Base-by-base conservation (phyloP, 2,888 invertebrate genomes). In the Acrocera orbiculus region DNA sequence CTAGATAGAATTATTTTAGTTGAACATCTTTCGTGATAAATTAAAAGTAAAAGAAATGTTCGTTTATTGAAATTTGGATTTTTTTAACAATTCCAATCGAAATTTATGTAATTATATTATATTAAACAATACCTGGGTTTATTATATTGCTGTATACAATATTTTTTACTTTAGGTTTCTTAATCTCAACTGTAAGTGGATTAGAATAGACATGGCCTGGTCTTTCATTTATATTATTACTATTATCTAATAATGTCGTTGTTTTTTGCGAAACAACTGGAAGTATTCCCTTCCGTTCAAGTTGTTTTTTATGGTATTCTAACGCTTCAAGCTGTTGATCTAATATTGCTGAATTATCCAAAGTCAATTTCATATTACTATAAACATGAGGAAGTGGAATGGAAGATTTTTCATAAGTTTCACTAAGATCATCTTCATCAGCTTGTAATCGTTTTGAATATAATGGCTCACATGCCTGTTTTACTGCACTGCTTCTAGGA, bases 401-500 rank as follows among this genome's bases (percentile, higher is more conserved):
- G 13, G 13, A 14, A 16, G 10, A 20, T 15, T 8, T 8, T 15
- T 7, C 9, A 10, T 9, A 16, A 6, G 10, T 5, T 16, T n/a
- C 8, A 11, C 10, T 5, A n/a, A 8, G 14, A 23, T 24, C 25
- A 5, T 15, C 11, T 7, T 16, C 11, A 15, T 29, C 24, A n/a
- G 23, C 24, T 6, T 34, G 29, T 8, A 34, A 29, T 32, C 80
- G 67, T 16, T 77, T 69, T 23, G 81, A 76, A 54, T 75, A 83
- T 7, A 76, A 75, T 3, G 82, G 82, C 48, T 77, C 77, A 33
- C 75, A 64, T 33, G 74, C 62, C 45, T 73, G 69, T 52, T 70
- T 74, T 32, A 82, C 66, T 4, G 68, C 65, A 45, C 76, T 76
- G 56, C 81, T 82, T 50, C 77, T 76, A 40, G 82, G 82, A 47